Conservation (phyloP, 2,888 invertebrate species). For the Desoria tigrina region DNA sequence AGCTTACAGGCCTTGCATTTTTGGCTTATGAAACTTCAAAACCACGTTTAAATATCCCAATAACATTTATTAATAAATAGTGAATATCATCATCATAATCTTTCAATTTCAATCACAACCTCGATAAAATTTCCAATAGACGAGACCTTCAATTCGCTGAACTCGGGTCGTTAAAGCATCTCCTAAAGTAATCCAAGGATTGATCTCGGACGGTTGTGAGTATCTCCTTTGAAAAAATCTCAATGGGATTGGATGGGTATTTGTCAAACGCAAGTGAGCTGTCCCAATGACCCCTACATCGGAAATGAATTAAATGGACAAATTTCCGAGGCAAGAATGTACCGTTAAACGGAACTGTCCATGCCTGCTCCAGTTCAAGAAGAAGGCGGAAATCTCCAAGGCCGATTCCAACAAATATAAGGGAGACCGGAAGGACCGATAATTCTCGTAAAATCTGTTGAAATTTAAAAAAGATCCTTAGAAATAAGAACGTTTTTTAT, state of each 20-base stretch:
- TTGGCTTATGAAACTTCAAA: too few species aligned
- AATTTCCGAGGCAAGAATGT: constrained; percentile 37
- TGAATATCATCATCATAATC: too few species aligned
- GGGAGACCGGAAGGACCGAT: constrained; percentile 39
- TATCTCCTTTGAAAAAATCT: constrained; percentile 44
- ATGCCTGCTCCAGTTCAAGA: constrained; percentile 35
- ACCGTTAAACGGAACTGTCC: constrained; percentile 31
- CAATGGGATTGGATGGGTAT: constrained; percentile 33
- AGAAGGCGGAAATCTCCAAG: constrained; percentile 41
- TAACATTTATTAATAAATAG: too few species aligned
- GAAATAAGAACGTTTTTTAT: constrained; percentile 8
- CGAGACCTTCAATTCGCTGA: too few species aligned
- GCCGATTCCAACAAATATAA: constrained; percentile 45
- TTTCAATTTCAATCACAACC: too few species aligned
- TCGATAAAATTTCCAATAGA: neutral
- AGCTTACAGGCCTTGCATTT: too few species aligned
- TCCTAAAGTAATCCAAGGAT: constrained; percentile 36
- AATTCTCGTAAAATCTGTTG: constrained; percentile 36
- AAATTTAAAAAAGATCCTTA: neutral
- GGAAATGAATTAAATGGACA: constrained; percentile 44
- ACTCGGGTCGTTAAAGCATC: constrained; percentile 14
- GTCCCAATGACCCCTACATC: constrained; percentile 40
- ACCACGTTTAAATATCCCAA: too few species aligned
- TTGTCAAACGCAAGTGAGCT: constrained; percentile 32
- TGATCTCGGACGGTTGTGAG: constrained; percentile 40